Percentiles rank a stretch among this genome's conserved stretches.
Conservation (phyloP, 2,113 vertebrate genomes). For the Poicephalus gulielmi region DNA sequence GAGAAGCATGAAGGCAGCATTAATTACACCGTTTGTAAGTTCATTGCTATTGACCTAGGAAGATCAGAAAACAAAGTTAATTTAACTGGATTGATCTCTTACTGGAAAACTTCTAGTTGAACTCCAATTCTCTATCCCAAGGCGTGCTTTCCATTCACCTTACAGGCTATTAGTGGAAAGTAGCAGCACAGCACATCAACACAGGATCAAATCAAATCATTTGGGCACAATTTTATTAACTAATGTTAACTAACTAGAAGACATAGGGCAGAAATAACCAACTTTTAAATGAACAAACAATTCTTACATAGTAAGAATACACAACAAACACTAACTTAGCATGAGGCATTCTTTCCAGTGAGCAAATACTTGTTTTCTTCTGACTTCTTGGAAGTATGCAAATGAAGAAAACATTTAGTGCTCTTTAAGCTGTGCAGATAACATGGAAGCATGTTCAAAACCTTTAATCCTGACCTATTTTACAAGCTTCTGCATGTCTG, state of each 20-base stretch:
- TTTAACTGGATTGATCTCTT: not conserved
- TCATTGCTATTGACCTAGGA: constrained; percentile 96
- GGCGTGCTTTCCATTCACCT: not conserved
- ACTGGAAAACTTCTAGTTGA: not conserved
- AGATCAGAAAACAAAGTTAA: constrained; percentile 38
- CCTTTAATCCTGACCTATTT: not conserved
- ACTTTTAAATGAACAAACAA: not conserved
- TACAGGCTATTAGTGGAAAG: not conserved
- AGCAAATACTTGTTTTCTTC: not conserved
- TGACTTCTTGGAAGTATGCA: not conserved
- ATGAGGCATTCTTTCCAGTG: not conserved
- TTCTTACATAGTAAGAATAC: not conserved
- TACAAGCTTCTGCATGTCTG: not conserved
- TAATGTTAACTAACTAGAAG: not conserved
- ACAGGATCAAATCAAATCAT: not conserved
- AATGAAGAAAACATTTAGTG: not conserved
- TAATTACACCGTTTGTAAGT: constrained; percentile 98
- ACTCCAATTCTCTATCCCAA: not conserved
- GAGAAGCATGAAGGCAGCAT: constrained; percentile 98
- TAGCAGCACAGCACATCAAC: not conserved
- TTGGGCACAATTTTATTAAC: not conserved
- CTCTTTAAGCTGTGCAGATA: not conserved
- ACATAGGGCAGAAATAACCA: not conserved
- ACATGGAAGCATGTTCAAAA: not conserved
- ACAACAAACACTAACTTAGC: not conserved